Conservation (phyloP, 2,888 invertebrate genomes). For the Argyra leucocephala region DNA sequence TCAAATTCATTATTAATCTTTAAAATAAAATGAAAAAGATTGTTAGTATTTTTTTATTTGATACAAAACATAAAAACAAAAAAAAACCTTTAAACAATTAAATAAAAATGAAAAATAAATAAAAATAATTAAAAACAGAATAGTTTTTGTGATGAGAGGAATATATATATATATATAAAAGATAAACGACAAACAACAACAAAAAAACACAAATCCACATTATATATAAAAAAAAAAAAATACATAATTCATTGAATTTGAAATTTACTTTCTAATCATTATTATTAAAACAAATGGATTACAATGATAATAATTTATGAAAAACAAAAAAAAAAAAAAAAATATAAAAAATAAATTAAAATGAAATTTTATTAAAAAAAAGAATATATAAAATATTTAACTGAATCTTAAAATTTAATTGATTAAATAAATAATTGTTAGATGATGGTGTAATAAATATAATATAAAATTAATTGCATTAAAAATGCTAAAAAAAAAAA, state of each 20-base stretch:
- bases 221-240: background rate
- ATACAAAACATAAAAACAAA: slow-evolving; percentile 19
- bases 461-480: slow-evolving; percentile 25
- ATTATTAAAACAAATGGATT: slow-evolving; percentile 19
- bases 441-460: background rate
- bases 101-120: background rate
- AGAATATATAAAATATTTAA: slow-evolving; percentile 19
- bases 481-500: slow-evolving; percentile 25
- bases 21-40: slow-evolving; percentile 18
- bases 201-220: background rate
- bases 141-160: slow-evolving; percentile 2
- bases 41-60: slow-evolving; percentile 14
- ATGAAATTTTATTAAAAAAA: slow-evolving; percentile 20
- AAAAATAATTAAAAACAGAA: background rate
- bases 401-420: background rate
- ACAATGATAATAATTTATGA: slow-evolving; percentile 16
- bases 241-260: slow-evolving; percentile 1
- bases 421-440: background rate
- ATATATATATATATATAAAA: background rate
- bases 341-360: slow-evolving; percentile 20
- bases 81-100: background rate
- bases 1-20: slow-evolving; percentile 24
- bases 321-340: slow-evolving; percentile 10
- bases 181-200: background rate
- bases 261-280: slow-evolving; percentile 23